Evolutionary conservation across 2,113 vertebrate genomes (phyloP).

Genomic region (Sus scrofa): DNA sequence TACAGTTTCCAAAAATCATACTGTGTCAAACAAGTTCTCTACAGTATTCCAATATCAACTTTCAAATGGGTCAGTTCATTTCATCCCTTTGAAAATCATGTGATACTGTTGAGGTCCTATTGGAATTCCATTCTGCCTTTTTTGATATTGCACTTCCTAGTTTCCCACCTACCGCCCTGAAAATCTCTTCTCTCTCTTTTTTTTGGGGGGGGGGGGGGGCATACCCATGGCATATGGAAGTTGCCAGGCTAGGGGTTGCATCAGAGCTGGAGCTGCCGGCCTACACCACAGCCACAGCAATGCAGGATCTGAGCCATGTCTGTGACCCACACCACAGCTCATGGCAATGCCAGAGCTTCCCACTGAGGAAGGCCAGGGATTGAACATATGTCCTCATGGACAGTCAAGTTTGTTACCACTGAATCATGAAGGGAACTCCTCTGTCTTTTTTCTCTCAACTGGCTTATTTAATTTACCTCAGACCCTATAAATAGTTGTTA

Average conservation of each 20-base stretch:
- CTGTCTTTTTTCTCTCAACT: neutral
- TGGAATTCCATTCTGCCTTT: neutral
- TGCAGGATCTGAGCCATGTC: too few species aligned
- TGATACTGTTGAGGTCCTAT: neutral
- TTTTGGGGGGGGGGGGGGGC: too few species aligned
- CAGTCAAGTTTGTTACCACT: too few species aligned
- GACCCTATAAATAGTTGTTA: neutral
- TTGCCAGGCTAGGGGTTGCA: too few species aligned
- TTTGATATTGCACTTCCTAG: neutral
- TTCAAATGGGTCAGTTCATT: neutral
- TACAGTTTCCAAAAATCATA: constrained; percentile 1
- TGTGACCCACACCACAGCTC: too few species aligned
- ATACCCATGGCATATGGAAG: too few species aligned
- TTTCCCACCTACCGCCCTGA: neutral
- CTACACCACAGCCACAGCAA: too few species aligned
- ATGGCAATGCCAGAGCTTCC: too few species aligned
- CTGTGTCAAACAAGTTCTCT: neutral
- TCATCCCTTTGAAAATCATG: neutral
- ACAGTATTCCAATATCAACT: neutral
- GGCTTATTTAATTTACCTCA: neutral
- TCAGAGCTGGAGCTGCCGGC: too few species aligned
- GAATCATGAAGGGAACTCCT: too few species aligned
- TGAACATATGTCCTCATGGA: too few species aligned
- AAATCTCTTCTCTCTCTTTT: neutral
- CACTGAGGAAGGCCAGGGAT: too few species aligned